These are phyloP conservation scores for Hemiscyllium ocellatum DNA, from an alignment of 2,113 vertebrate genomes.

Conservation along the genomic window DNA sequence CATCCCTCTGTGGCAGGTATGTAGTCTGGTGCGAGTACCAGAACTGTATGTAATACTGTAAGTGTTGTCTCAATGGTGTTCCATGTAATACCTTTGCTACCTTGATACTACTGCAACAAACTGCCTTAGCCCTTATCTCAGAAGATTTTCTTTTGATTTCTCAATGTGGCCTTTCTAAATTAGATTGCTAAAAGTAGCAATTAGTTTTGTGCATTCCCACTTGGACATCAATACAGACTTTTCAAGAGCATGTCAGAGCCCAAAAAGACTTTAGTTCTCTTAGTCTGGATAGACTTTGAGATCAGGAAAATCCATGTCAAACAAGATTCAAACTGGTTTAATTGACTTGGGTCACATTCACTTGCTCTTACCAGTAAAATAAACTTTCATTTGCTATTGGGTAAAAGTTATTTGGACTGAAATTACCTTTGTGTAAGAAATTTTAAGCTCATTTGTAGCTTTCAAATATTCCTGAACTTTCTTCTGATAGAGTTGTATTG, in stretches of 20 bases:
- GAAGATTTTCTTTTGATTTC: neutral
- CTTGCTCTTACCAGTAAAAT: neutral
- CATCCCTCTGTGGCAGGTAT: no score
- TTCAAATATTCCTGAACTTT: neutral
- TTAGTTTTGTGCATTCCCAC: neutral
- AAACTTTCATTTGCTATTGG: neutral
- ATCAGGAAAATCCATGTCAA: neutral
- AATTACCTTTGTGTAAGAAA: neutral
- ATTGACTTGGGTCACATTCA: neutral
- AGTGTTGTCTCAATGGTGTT: no score
- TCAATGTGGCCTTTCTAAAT: neutral
- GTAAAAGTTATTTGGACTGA: neutral
- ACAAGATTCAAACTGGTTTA: neutral
- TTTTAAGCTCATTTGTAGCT: neutral
- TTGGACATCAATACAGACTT: neutral
- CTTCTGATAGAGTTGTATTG: neutral
- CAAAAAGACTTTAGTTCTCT: neutral
- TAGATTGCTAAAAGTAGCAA: neutral
- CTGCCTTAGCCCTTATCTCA: neutral
- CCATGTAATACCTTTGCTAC: neutral
- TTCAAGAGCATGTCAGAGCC: neutral
- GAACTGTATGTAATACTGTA: no score
- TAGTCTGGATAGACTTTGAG: neutral
- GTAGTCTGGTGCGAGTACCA: no score
- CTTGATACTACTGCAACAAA: neutral